Base-by-base conservation (phyloP, 2,113 vertebrate genomes). In the Tinamus guttatus region DNA sequence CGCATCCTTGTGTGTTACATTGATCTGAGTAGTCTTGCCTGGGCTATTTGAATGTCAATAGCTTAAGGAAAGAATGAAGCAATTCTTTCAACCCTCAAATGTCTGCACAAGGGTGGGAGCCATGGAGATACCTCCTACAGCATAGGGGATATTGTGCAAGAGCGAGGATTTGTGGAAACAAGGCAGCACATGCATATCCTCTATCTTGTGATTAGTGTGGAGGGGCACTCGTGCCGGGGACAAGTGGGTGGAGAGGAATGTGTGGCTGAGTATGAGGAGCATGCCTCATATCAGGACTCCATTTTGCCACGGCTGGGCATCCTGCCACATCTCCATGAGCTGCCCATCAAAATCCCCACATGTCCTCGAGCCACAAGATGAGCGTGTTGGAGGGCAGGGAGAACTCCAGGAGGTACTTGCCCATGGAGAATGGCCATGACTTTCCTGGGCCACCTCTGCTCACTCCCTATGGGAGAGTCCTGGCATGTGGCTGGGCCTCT, bases 21-120 rank as follows among this genome's bases (percentile, higher is more conserved):
- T 86, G 85, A 85, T 97, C 76, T 43, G 63, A 95, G 84, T 65
- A 76, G 70, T 45, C 71, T 94, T 60, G 40, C 74, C 45, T 62
- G 71, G 76, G 52, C 17, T 86, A 17, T 41, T 5, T 73, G 74
- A 88, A 65, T 70, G 64, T 70, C 74, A 89, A 30, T 22, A 92
- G 28, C 49, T 67, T 80, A 20, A 68, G 38, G 58, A 77, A 84
- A 92, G 56, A 47, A 75, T 41, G 40, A 81, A 88, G 43, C 24
- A 69, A 24, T 92, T 77, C 14, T 91, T 84, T 82, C 68, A 65
- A 45, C 15, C 22, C 52, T 60, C 38, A 45, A 75, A 93, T 65
- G 22, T 43, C 89, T 65, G 77, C 74, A 74, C 28, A 54, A 68
- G 36, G 52, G 5, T 75, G 43, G 52, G 81, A 47, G 52, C 36